Base-by-base conservation (phyloP, 2,797 vertebrate genomes). In the Petrocephalus sullivani region DNA sequence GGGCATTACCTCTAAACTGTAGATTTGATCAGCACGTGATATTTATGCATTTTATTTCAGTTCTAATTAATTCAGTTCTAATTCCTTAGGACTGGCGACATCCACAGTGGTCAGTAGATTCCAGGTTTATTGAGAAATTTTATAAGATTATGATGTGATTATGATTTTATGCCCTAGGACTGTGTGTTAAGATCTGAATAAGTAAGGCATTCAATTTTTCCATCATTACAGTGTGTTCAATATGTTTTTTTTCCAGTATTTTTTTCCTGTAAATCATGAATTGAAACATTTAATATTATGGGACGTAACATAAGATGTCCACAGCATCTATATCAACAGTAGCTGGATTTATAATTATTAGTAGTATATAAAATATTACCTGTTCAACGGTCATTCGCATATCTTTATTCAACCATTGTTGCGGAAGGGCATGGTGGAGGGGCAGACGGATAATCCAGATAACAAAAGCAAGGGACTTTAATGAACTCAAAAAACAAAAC, bases 261-360 rank as follows among this genome's bases (percentile, higher is more conserved):
- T 46, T 41, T 78, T 78, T 78, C 41, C 71, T 9, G 37, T 9
- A 16, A 81, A 81, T 81, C 37, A 81, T 46, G 37, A 81, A 49
- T 81, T 81, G 37, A 81, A 81, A 81, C 19, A 78, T 41, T 81
- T 46, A 5, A 81, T 81, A 71, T 71, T 71, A 81, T 49, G 75
- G 75, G 16, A 81, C 19, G 41, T 81, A 49, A 49, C 75, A 78
- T 41, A 78, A 49, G 37, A 46, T 49, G 37, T 46, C 33, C 71
- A 46, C 10, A 67, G 61, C 10, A 14, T 33, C 10, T 4, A 33
- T 78, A 78, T 78, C 37, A 46, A 46, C 37, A 78, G 67, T 6
- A 75, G 33, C 28, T 75, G 71, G 14, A 78, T 78, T 41, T 46
- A 37, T 78, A 78, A 37, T 33, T 67, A 78, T 78, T 78, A 16